A percentile compares a stretch with the other conserved stretches of the same genome.
Conservation (phyloP, 1,140 invertebrate species). For the Octopus sinensis region DNA sequence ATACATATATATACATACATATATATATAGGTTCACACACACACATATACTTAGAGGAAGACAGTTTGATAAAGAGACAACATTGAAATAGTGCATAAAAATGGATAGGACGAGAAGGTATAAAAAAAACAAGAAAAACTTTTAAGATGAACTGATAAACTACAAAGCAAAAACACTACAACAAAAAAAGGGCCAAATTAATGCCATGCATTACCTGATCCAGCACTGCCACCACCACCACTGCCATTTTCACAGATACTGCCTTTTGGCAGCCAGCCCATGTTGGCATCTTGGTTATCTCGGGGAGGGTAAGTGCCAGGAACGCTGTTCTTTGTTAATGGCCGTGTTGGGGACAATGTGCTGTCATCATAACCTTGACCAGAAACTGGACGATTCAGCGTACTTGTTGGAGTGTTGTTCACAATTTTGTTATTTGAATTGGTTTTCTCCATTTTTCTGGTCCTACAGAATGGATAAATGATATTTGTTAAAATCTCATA, state of each 20-base stretch:
- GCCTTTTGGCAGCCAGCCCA: conserved; percentile 21
- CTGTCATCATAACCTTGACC: conserved; percentile 52
- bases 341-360: conserved; percentile 42
- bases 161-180: neutral
- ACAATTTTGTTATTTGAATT: no score
- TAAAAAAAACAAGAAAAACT: neutral
- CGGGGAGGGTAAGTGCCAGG: neutral
- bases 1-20: neutral
- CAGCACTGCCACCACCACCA: neutral
- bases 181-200: neutral
- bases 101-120: neutral
- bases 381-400: conserved; percentile 42
- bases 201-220: neutral
- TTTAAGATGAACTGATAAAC: neutral
- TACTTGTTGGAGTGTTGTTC: conserved; percentile 39
- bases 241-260: conserved; percentile 19
- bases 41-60: neutral
- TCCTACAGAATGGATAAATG: neutral
- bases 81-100: neutral
- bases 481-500: no score
- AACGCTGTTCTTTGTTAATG: conserved; percentile 13
- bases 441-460: neutral
- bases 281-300: conserved; percentile 14
- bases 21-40: neutral
- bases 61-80: neutral